Conservation (phyloP, 2,797 vertebrate genomes). For the Huso huso region DNA sequence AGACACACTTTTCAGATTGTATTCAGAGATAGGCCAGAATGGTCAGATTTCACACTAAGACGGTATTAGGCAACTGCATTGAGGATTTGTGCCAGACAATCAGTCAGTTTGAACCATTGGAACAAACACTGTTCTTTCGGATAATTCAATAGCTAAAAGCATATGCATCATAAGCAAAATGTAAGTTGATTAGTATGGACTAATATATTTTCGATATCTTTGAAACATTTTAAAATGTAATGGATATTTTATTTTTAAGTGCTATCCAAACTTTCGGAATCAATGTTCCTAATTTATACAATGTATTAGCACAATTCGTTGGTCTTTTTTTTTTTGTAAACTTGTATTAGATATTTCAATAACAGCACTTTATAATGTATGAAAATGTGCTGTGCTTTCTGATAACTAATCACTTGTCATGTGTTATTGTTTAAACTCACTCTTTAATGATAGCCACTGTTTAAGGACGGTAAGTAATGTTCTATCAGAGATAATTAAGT, state of each 20-base stretch:
- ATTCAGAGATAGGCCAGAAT: too few relatives aligned
- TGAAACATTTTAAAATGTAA: constrained; percentile 21
- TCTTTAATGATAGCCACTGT: neutral
- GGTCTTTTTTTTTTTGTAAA: constrained; percentile 33
- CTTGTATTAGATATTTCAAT: too few relatives aligned
- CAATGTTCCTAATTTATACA: too few relatives aligned
- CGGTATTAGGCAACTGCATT: neutral
- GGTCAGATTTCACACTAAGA: too few relatives aligned
- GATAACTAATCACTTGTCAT: too few relatives aligned
- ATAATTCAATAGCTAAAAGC: neutral
- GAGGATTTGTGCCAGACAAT: neutral
- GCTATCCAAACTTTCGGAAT: too few relatives aligned
- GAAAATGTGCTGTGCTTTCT: too few relatives aligned
- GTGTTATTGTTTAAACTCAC: too few relatives aligned
- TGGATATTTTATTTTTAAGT: constrained; percentile 40
- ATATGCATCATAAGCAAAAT: constrained; percentile 1
- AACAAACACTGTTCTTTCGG: neutral
- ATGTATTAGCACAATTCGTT: too few relatives aligned
- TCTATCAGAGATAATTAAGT: constrained; percentile 62
- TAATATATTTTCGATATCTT: constrained; percentile 9
- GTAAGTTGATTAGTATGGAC: constrained; percentile 1
- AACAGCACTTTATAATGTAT: too few relatives aligned
- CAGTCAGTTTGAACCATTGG: neutral
- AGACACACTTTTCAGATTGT: too few relatives aligned
- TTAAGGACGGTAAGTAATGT: constrained; percentile 43